Conservation (phyloP, 1,140 invertebrate genomes). For the Heliconius nattereri region DNA sequence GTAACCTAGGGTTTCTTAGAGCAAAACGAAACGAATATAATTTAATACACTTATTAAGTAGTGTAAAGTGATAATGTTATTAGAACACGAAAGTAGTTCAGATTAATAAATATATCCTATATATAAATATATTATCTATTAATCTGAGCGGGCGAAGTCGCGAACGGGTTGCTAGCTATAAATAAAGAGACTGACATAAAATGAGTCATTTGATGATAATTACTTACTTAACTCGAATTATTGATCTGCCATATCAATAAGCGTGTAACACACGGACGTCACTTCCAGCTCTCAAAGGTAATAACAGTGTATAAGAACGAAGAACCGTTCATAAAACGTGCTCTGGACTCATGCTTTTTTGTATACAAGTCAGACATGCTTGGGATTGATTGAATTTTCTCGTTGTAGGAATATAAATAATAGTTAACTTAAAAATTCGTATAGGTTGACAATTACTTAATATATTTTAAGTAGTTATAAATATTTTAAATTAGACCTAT, state of each 20-base stretch:
- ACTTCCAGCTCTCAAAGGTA: not conserved
- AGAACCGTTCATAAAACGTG: constrained; percentile 27
- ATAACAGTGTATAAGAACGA: constrained; percentile 17
- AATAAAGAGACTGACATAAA: not conserved
- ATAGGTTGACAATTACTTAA: too few relatives aligned
- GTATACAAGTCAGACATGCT: not conserved
- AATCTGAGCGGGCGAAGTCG: too few relatives aligned
- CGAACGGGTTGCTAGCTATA: not conserved
- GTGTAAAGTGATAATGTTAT: too few relatives aligned
- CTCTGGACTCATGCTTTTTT: constrained; percentile 21
- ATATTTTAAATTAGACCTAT: too few relatives aligned
- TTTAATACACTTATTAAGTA: too few relatives aligned
- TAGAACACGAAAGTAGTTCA: too few relatives aligned
- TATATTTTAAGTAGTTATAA: too few relatives aligned
- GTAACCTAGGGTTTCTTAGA: too few relatives aligned
- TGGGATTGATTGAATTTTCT: not conserved
- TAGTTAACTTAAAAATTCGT: too few relatives aligned
- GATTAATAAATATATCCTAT: too few relatives aligned
- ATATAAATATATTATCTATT: too few relatives aligned
- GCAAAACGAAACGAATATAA: too few relatives aligned
- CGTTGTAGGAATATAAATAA: not conserved
- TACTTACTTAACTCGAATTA: not conserved
- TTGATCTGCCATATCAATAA: constrained; percentile 7
- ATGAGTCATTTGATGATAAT: constrained; percentile 1
- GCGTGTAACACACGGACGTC: not conserved